phyloP scores from a whole-genome alignment of 2,888 invertebrate species.

The Phalera bucephala region DNA sequence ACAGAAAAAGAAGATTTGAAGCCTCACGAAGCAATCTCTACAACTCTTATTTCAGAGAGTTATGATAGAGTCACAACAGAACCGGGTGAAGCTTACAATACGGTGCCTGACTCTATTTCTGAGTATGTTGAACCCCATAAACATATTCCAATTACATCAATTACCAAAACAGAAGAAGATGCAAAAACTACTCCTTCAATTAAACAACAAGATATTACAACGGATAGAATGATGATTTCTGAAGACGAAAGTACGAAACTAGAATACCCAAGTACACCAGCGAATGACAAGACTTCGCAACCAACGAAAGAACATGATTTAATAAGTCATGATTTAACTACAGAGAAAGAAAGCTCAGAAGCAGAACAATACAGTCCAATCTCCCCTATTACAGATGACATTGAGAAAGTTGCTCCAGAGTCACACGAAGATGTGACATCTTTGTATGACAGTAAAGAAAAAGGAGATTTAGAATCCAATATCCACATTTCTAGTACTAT shows the following conservation, averaged over 20 bases:
- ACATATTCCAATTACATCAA: constrained; percentile 9
- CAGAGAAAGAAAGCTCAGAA: constrained; percentile 16
- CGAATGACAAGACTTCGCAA: constrained; percentile 9
- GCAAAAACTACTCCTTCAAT: constrained; percentile 5
- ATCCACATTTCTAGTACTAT: constrained; percentile 4
- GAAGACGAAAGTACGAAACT: constrained; percentile 5
- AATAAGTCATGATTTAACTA: constrained; percentile 9
- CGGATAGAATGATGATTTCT: constrained; percentile 1
- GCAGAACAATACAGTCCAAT: constrained; percentile 13
- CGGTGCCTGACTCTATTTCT: constrained; percentile 22
- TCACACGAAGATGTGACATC: constrained; percentile 4
- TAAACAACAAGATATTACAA: constrained; percentile 8
- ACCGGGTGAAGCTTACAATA: constrained; percentile 22
- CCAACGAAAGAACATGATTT: constrained; percentile 3
- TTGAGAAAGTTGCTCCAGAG: constrained; percentile 30
- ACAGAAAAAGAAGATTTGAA: constrained; percentile 4
- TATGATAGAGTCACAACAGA: constrained; percentile 22
- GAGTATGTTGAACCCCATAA: constrained; percentile 15
- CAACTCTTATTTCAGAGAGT: constrained; percentile 10
- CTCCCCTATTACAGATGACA: constrained; percentile 29
- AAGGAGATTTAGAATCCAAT: constrained; percentile 10
- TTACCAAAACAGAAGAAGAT: constrained; percentile 5
- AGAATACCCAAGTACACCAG: constrained; percentile 11
- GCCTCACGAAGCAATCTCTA: constrained; percentile 10
- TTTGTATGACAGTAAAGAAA: constrained; percentile 7